Evolutionary conservation across 1,140 invertebrate species (phyloP).

Genomic region (Pseudoatta argentina): DNA sequence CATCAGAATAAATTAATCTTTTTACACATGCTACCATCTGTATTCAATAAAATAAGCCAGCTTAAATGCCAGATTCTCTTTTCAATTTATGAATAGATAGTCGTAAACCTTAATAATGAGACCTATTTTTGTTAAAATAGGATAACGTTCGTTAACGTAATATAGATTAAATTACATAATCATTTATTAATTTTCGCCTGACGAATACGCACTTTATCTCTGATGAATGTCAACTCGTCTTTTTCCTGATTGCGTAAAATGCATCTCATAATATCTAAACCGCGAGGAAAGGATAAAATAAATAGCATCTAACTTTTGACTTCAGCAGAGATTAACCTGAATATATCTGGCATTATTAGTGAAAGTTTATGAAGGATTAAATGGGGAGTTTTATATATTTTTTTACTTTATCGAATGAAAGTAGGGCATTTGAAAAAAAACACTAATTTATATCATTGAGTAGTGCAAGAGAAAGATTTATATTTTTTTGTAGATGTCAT

Average conservation of each 20-base stretch:
- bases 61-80: background rate
- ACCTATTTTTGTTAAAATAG: background rate
- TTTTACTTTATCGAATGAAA: background rate
- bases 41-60: background rate
- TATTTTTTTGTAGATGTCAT: constrained; percentile 1
- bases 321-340: background rate
- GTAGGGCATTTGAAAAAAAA: background rate
- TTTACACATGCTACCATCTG: background rate
- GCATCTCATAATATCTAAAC: background rate
- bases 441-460: constrained; percentile 1
- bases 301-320: background rate
- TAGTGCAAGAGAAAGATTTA: background rate
- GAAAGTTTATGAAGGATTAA: background rate
- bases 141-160: background rate
- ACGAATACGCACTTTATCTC: background rate
- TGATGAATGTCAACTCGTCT: background rate
- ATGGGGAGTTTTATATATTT: background rate
- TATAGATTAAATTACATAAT: constrained; percentile 21
- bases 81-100: background rate
- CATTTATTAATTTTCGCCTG: background rate
- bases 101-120: background rate
- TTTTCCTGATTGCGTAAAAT: background rate
- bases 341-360: background rate
- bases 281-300: background rate
- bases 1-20: constrained; percentile 19